Conservation (phyloP, 2,113 vertebrate genomes). For the Manacus vitellinus region DNA sequence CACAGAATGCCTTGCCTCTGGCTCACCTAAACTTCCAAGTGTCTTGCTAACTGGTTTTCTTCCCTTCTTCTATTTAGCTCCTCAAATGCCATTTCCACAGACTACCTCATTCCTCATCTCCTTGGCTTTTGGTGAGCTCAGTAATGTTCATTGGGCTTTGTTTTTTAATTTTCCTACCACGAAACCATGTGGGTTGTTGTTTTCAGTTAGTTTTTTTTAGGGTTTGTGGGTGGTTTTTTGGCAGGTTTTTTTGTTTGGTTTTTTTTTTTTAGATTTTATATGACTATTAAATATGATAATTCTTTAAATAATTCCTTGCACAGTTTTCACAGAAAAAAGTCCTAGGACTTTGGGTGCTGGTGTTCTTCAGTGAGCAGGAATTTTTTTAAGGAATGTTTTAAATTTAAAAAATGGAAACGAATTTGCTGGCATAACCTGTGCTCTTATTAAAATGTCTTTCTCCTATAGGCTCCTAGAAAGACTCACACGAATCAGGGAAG, state of each 20-base stretch:
- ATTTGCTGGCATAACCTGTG: not conserved
- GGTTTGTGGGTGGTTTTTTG: too few relatives aligned
- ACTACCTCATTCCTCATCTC: not conserved
- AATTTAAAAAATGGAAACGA: not conserved
- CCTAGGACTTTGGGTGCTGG: not conserved
- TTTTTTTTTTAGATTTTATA: not conserved
- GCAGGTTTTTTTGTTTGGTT: not conserved
- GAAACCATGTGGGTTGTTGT: not conserved
- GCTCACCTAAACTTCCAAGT: not conserved
- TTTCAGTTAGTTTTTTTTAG: not conserved
- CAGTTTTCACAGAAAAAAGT: not conserved
- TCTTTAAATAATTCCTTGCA: not conserved
- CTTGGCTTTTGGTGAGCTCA: not conserved
- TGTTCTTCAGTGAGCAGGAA: not conserved
- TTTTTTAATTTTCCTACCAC: not conserved
- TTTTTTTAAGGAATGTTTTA: not conserved
- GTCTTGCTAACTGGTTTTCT: not conserved
- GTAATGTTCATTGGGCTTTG: fast-evolving
- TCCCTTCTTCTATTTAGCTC: not conserved
- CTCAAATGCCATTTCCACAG: not conserved
- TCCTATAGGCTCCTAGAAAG: not conserved
- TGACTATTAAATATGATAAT: not conserved
- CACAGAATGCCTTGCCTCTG: not conserved
- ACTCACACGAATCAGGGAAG: not conserved
- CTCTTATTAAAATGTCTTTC: not conserved